phyloP scores from a whole-genome alignment of 1,140 invertebrate genomes.

The Drosophila biarmipes region DNA sequence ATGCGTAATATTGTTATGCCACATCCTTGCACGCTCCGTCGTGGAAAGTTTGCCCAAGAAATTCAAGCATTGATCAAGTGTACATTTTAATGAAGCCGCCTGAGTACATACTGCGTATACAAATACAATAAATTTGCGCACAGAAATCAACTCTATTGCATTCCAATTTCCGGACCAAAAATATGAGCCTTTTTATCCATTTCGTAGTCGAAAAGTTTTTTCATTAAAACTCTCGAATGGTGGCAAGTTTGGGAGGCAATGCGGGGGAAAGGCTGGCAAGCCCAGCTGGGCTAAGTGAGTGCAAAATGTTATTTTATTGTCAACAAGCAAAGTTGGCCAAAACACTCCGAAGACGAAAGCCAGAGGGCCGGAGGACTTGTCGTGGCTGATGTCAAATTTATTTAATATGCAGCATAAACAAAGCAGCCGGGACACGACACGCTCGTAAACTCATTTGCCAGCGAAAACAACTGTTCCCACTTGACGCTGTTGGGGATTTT shows the following conservation, averaged over 20 bases:
- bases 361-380: constrained; percentile 48
- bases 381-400: constrained; percentile 68
- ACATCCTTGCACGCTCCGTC: constrained; percentile 17
- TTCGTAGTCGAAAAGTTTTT: constrained; percentile 66
- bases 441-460: constrained; percentile 78
- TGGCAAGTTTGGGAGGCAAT: constrained; percentile 11
- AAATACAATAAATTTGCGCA: constrained; percentile 22
- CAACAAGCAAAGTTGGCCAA: constrained; percentile 74
- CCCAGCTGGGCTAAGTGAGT: constrained; percentile 79
- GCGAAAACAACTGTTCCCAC: constrained; percentile 43
- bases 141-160: constrained; percentile 64
- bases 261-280: constrained; percentile 9
- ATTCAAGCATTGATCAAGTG: constrained; percentile 79
- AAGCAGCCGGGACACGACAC: constrained; percentile 64
- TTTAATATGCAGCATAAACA: constrained; percentile 82
- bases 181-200: constrained; percentile 22
- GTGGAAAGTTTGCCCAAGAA: constrained; percentile 72
- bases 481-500: constrained; percentile 55
- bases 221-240: constrained; percentile 71
- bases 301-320: constrained; percentile 83
- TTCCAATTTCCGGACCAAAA: constrained; percentile 56
- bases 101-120: constrained; percentile 1
- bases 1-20: constrained; percentile 73
- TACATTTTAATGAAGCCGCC: constrained; percentile 73
- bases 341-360: constrained; percentile 22